Conservation (phyloP, 2,113 vertebrate genomes). For the Pedionomus torquatus region DNA sequence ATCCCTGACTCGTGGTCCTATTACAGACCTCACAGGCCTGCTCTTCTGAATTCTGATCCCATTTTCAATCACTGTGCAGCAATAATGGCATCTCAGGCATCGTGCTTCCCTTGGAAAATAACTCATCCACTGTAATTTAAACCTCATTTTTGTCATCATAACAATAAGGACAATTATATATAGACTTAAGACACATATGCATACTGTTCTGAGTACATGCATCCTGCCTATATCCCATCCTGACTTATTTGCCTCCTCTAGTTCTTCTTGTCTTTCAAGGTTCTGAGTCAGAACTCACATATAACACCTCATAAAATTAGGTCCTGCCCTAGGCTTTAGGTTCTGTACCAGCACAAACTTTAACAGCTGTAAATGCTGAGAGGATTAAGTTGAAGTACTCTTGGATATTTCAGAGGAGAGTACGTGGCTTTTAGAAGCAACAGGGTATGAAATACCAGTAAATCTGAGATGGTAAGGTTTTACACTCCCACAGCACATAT, state of each 20-base stretch:
- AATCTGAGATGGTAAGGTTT: not conserved
- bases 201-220: not conserved
- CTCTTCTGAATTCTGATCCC: not conserved
- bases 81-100: not conserved
- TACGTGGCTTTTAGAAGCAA: not conserved
- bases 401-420: not conserved
- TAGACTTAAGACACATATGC: not conserved
- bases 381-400: not conserved
- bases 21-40: not conserved
- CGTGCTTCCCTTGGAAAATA: not conserved
- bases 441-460: not conserved
- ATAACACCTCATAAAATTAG: not conserved
- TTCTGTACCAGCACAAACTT: not conserved
- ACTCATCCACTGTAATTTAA: not conserved
- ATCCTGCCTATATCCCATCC: not conserved
- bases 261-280: not conserved
- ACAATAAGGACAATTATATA: not conserved
- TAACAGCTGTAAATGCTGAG: not conserved
- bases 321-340: not conserved
- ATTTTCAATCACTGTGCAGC: not conserved
- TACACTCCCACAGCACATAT: fast-evolving
- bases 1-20: not conserved
- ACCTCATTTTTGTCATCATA: not conserved
- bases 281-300: not conserved
- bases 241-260: not conserved